These are phyloP conservation scores for Corythornis madagascariensis DNA, from an alignment of 2,113 vertebrate species.

Conservation along the genomic window DNA sequence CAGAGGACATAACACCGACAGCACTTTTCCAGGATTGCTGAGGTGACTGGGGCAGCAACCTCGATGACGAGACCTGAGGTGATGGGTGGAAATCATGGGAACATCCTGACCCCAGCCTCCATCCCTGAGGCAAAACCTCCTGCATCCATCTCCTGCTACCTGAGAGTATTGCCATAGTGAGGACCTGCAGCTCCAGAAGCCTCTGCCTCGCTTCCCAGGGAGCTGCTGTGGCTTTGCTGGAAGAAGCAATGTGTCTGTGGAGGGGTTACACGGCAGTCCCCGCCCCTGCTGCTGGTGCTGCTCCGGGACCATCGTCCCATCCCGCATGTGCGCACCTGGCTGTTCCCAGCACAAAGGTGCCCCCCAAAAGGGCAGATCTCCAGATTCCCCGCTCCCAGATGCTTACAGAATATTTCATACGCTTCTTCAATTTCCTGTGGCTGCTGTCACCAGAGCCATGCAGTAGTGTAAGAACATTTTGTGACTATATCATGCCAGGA, in stretches of 20 bases:
- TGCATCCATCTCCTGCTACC: neutral
- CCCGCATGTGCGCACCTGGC: neutral
- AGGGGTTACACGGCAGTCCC: neutral
- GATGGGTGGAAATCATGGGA: neutral
- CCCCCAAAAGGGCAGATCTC: neutral
- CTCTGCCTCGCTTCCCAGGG: neutral
- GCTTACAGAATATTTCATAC: neutral
- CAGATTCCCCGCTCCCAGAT: neutral
- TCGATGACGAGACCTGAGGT: fast-evolving
- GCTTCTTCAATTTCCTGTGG: too few relatives aligned
- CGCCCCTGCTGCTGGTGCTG: neutral
- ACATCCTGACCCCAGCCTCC: neutral
- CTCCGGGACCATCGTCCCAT: neutral
- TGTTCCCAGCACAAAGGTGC: neutral
- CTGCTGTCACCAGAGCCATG: neutral
- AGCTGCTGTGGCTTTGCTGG: neutral
- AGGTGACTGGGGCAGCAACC: neutral
- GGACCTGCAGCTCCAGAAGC: neutral
- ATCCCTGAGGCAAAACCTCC: neutral
- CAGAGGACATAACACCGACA: fast-evolving
- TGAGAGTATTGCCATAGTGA: fast-evolving
- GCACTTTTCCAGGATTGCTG: neutral
- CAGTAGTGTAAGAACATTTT: neutral
- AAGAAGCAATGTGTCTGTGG: neutral
- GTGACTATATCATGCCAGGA: neutral